A percentile compares a stretch with the other conserved stretches of the same genome.
phyloP scores from a whole-genome alignment of 2,797 vertebrate genomes.

The Myiothlypis chrysogaster region DNA sequence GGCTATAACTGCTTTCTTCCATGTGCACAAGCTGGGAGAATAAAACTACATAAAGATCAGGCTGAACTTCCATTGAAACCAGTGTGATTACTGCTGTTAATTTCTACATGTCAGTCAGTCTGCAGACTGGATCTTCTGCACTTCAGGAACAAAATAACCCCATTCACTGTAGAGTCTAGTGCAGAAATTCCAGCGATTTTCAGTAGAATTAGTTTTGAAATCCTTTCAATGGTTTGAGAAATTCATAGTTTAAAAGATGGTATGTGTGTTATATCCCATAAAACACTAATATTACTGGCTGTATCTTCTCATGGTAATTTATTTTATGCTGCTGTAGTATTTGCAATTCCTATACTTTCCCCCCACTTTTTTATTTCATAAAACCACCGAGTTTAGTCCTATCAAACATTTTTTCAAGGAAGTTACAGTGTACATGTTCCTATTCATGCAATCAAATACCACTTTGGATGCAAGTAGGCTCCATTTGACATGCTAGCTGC shows the following conservation, averaged over 20 bases:
- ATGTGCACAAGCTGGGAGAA: not conserved
- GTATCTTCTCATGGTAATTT: not conserved
- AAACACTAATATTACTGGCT: not conserved
- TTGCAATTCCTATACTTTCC: not conserved
- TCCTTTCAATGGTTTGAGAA: not conserved
- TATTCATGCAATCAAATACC: not conserved
- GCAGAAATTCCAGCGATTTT: not conserved
- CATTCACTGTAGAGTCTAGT: not conserved
- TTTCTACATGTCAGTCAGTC: not conserved
- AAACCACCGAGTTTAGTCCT: not conserved
- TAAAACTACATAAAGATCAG: not conserved
- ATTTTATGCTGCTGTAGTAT: not conserved
- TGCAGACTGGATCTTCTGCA: not conserved
- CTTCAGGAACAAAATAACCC: not conserved
- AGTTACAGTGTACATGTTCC: not conserved
- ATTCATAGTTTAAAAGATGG: not conserved
- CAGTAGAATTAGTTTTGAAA: not conserved
- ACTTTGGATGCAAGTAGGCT: not conserved
- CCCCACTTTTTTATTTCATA: not conserved
- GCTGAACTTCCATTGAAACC: not conserved
- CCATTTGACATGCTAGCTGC: not conserved
- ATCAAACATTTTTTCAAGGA: not conserved
- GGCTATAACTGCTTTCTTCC: not conserved
- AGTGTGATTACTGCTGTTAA: not conserved
- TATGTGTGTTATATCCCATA: not conserved